Conservation (phyloP, 1,140 invertebrate genomes). For the Drosophila rufa region DNA sequence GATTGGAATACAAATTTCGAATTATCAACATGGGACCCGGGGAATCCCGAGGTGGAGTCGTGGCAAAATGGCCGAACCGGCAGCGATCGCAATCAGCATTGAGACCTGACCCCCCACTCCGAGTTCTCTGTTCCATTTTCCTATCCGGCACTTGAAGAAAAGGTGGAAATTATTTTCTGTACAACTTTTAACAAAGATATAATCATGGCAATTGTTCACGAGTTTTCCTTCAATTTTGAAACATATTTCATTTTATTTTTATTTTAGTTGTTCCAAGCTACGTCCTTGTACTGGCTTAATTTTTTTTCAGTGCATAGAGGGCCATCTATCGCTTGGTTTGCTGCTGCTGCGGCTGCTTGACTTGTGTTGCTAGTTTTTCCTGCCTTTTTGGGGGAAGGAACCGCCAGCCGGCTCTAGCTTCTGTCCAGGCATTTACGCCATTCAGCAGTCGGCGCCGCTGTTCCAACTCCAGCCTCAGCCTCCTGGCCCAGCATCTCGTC, state of each 20-base stretch:
- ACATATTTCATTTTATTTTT: background rate
- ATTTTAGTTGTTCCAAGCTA: no score
- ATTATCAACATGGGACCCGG: conserved; percentile 80
- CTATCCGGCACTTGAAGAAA: conserved; percentile 33
- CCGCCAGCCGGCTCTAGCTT: conserved; percentile 11
- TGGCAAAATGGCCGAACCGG: conserved; percentile 63
- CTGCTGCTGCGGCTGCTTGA: conserved; percentile 41
- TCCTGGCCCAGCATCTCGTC: conserved; percentile 9
- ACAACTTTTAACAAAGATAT: background rate
- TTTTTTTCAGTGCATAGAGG: conserved; percentile 8
- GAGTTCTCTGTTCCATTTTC: conserved; percentile 3
- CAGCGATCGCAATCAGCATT: conserved; percentile 79
- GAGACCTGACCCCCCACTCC: conserved; percentile 51
- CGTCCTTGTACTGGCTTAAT: no score
- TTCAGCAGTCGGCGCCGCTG: conserved; percentile 51
- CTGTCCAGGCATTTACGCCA: conserved; percentile 73
- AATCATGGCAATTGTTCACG: background rate
- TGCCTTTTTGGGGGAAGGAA: conserved; percentile 13
- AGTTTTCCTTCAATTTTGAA: background rate
- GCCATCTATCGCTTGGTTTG: conserved; percentile 37
- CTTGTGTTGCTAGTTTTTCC: conserved; percentile 41
- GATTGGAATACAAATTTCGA: conserved; percentile 85
- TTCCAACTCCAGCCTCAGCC: conserved; percentile 10
- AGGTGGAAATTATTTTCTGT: background rate
- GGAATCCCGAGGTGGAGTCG: conserved; percentile 22